Evolutionary conservation across 2,888 invertebrate species (phyloP).

Genomic region (Eilema sororculum): DNA sequence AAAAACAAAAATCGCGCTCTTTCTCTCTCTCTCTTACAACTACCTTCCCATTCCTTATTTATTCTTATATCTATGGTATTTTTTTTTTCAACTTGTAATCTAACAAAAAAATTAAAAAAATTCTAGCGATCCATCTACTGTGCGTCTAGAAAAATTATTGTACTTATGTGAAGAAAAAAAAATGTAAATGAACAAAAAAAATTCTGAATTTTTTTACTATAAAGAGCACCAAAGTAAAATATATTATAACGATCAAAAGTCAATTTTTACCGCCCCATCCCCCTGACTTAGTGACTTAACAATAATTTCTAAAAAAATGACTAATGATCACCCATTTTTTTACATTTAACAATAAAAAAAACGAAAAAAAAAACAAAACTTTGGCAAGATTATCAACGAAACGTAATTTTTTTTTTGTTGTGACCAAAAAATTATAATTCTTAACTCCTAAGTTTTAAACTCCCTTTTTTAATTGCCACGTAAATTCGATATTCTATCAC

Average conservation of each 20-base stretch:
- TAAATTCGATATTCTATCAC: constrained; percentile 85
- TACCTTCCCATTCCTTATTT: constrained; percentile 57
- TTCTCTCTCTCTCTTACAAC: constrained; percentile 66
- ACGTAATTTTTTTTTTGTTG: constrained; percentile 43
- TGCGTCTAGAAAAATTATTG: constrained; percentile 55
- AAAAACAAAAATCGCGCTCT: constrained; percentile 44
- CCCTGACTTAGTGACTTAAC: constrained; percentile 37
- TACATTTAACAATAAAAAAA: constrained; percentile 46
- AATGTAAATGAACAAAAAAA: background rate
- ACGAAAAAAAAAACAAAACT: constrained; percentile 56
- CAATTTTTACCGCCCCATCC: constrained; percentile 36
- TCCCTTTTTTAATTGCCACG: constrained; percentile 69
- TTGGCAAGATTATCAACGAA: constrained; percentile 72
- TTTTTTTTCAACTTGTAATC: constrained; percentile 51
- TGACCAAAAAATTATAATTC: constrained; percentile 53
- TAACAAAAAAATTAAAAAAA: constrained; percentile 49
- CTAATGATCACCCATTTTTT: constrained; percentile 50
- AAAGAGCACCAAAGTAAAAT: constrained; percentile 67
- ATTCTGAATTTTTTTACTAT: constrained; percentile 36
- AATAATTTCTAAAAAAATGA: constrained; percentile 55
- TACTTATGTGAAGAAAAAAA: constrained; percentile 42
- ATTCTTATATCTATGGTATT: constrained; percentile 67
- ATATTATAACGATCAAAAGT: constrained; percentile 36
- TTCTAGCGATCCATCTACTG: constrained; percentile 57
- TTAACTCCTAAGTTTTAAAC: constrained; percentile 45